Percentiles rank a stretch among this genome's conserved stretches.
These are phyloP conservation scores for Heterohyrax brucei DNA, from an alignment of 2,797 vertebrate species.

Conservation along the genomic window DNA sequence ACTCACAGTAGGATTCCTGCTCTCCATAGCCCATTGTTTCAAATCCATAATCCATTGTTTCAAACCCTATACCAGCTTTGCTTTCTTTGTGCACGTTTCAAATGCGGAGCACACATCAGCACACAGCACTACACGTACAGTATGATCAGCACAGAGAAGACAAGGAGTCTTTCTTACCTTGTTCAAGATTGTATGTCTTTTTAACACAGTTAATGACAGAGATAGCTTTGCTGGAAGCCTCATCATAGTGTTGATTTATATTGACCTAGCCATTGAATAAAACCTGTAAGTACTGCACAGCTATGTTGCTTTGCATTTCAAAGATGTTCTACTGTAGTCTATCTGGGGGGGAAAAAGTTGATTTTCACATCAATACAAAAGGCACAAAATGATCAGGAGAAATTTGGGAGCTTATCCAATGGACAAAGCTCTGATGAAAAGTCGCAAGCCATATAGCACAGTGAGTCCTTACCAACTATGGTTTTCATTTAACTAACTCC, in stretches of 20 bases:
- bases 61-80: not conserved
- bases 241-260: conserved; percentile 13
- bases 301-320: conserved; percentile 72
- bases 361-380: conserved; percentile 63
- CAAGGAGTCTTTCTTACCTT: not conserved
- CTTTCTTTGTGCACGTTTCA: not conserved
- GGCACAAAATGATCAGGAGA: conserved; percentile 34
- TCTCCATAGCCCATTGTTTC: not conserved
- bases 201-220: not conserved
- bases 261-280: conserved; percentile 45
- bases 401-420: not conserved
- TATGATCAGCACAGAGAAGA: not conserved
- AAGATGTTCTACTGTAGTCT: conserved; percentile 47
- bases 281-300: not conserved
- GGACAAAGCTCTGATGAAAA: not conserved
- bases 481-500: not conserved
- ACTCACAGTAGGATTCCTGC: not conserved
- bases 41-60: not conserved
- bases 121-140: not conserved
- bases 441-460: not conserved
- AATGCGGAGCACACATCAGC: not conserved
- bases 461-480: not conserved
- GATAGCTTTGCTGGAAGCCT: conserved; percentile 8
- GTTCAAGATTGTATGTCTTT: not conserved
- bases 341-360: not conserved